Evolutionary conservation across 2,113 vertebrate species (phyloP).

Genomic region (Bos indicus): DNA sequence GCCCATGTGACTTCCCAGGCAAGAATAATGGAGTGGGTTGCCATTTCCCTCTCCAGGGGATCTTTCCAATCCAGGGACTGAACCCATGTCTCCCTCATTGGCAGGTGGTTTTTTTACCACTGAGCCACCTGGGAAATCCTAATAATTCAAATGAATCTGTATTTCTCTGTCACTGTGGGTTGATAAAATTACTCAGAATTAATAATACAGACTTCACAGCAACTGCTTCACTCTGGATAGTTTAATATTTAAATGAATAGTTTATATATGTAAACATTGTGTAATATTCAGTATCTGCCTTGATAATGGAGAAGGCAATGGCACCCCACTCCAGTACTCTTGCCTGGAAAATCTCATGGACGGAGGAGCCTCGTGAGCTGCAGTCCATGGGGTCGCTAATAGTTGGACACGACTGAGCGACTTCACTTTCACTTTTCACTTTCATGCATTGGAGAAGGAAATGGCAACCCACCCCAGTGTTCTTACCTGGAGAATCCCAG

Average conservation of each 20-base stretch:
- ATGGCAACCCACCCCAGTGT: no score
- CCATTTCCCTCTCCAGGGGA: not conserved
- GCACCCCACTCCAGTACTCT: no score
- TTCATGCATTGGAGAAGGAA: no score
- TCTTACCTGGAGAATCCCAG: no score
- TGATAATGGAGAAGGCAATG: not conserved
- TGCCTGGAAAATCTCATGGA: no score
- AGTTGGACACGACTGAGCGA: no score
- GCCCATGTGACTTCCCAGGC: not conserved
- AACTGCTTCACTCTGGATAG: not conserved
- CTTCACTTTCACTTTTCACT: no score
- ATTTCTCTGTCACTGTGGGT: not conserved
- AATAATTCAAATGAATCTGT: not conserved
- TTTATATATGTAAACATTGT: not conserved
- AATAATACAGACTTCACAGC: not conserved
- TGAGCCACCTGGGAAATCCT: not conserved
- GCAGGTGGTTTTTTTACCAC: not conserved
- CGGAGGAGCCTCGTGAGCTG: no score
- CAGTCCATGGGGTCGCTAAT: no score
- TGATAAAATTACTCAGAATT: not conserved
- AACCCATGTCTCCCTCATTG: not conserved
- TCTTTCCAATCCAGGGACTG: not conserved
- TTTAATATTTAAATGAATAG: conserved; percentile 17
- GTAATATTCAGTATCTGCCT: not conserved
- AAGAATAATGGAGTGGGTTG: not conserved